phyloP scores from a whole-genome alignment of 2,797 vertebrate species.

The Margarornis squamiger region DNA sequence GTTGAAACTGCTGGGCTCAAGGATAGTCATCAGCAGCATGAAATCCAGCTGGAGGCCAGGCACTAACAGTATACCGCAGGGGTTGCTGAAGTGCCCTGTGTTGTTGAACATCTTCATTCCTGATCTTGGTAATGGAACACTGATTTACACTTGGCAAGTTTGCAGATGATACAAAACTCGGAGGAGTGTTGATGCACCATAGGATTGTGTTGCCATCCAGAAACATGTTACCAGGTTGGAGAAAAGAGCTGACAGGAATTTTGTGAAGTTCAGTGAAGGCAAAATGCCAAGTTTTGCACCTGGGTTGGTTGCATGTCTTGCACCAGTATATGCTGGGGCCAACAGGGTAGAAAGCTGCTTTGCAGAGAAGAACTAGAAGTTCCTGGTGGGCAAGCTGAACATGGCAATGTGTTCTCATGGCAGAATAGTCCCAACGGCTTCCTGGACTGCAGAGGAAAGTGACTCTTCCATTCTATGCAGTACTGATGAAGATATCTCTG shows the following conservation, averaged over 20 bases:
- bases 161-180: not conserved
- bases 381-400: not conserved
- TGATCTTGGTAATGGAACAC: not conserved
- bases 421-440: not conserved
- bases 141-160: not conserved
- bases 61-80: accelerated
- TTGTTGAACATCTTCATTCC: not conserved
- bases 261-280: not conserved
- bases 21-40: not conserved
- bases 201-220: not conserved
- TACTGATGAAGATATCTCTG: not conserved
- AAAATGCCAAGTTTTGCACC: not conserved
- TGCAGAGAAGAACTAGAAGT: not conserved
- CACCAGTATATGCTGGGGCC: not conserved
- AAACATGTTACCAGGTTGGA: not conserved
- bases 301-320: not conserved
- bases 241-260: not conserved
- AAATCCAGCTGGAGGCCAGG: not conserved
- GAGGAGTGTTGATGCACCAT: not conserved
- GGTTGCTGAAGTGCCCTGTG: accelerated
- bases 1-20: not conserved
- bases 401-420: not conserved
- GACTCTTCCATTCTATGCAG: not conserved
- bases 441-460: not conserved
- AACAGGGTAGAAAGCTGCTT: not conserved